A percentile compares a stretch with the other conserved stretches of the same genome.
Conservation (phyloP, 2,797 vertebrate species). For the Labeo calbasu region DNA sequence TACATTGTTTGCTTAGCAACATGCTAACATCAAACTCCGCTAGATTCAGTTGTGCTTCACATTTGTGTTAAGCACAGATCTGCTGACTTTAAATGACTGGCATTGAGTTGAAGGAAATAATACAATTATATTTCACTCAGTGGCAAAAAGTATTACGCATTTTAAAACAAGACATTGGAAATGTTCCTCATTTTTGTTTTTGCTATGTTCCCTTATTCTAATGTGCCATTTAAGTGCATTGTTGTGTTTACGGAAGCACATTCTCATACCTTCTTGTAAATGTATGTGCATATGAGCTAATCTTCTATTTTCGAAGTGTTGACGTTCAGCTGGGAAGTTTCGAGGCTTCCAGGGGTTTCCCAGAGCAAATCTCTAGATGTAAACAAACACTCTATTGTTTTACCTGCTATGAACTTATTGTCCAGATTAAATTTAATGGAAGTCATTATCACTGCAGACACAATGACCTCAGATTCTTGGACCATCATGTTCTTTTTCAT, state of each 20-base stretch:
- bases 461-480: constrained; percentile 8
- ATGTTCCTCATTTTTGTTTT: neutral
- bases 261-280: constrained; percentile 1
- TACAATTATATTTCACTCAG: neutral
- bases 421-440: neutral
- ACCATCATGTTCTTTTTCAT: neutral
- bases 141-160: neutral
- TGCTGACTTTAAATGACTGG: neutral
- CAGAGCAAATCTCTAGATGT: neutral
- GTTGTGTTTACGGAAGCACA: constrained; percentile 18
- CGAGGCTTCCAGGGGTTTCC: constrained; percentile 34
- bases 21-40: neutral
- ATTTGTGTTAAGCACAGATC: neutral
- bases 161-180: neutral
- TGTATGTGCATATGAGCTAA: neutral
- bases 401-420: constrained; percentile 4
- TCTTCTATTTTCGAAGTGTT: neutral
- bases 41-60: neutral
- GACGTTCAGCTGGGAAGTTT: constrained; percentile 29
- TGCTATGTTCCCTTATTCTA: too few relatives aligned
- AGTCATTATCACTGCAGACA: neutral
- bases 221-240: neutral
- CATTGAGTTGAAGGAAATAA: neutral
- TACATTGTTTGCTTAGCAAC: neutral
- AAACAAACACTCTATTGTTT: constrained; percentile 26